Conservation (phyloP, 2,888 invertebrate genomes). For the Tetranychus truncatus region DNA sequence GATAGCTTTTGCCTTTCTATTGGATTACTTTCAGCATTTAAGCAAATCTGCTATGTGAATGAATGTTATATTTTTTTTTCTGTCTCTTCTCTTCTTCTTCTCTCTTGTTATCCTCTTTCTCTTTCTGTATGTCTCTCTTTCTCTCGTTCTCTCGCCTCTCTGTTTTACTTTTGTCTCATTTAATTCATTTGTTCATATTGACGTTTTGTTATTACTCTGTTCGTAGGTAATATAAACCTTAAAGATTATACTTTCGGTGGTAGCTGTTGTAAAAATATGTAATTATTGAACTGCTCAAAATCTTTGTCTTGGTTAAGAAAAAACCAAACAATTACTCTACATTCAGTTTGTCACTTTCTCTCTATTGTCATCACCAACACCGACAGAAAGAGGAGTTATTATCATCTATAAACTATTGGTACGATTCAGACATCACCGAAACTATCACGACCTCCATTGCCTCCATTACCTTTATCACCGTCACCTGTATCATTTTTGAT, state of each 20-base stretch:
- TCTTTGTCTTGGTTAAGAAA: too few species aligned
- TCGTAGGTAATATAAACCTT: too few species aligned
- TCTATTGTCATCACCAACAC: background rate
- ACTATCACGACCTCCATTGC: background rate
- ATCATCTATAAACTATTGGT: background rate
- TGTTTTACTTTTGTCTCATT: background rate
- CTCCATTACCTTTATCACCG: background rate
- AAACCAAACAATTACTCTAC: too few species aligned
- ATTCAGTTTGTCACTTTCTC: too few species aligned
- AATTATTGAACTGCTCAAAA: too few species aligned
- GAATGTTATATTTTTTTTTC: slow-evolving; percentile 2
- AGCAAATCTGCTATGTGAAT: background rate
- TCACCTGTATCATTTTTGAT: background rate
- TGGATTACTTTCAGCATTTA: background rate
- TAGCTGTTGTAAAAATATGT: too few species aligned
- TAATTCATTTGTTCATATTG: background rate
- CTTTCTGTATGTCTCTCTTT: background rate
- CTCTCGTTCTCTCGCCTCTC: background rate
- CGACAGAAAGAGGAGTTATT: background rate
- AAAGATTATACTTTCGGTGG: too few species aligned
- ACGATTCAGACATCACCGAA: background rate
- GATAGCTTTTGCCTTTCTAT: too few species aligned
- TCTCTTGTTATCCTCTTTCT: background rate
- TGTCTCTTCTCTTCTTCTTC: background rate
- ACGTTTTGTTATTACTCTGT: background rate